Evolutionary conservation across 2,888 invertebrate genomes (phyloP).

Genomic region (Trimorus sp.): DNA sequence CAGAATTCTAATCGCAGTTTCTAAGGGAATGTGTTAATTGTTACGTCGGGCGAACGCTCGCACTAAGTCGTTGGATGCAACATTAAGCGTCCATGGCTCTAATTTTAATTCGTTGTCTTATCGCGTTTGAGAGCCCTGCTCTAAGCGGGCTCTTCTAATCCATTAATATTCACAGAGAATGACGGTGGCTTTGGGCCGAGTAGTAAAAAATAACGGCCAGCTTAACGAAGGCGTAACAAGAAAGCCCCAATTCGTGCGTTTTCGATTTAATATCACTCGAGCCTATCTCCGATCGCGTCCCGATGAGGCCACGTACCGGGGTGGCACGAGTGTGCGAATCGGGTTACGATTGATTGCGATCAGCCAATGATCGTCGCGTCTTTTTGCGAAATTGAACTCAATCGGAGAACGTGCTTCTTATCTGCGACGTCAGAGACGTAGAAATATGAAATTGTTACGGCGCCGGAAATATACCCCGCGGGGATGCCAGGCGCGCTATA

Average conservation of each 20-base stretch:
- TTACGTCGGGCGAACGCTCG: neutral
- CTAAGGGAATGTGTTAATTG: slow-evolving; percentile 20
- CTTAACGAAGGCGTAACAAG: slow-evolving; percentile 14
- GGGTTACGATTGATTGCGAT: slow-evolving; percentile 48
- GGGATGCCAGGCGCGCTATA: slow-evolving; percentile 2
- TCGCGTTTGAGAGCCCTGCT: slow-evolving; percentile 19
- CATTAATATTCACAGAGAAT: slow-evolving; percentile 15
- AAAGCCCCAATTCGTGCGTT: slow-evolving; percentile 23
- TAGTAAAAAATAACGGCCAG: slow-evolving; percentile 19
- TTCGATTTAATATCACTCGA: slow-evolving; percentile 25
- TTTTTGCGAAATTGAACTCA: slow-evolving; percentile 45
- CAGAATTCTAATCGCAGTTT: slow-evolving; percentile 15
- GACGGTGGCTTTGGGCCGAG: neutral
- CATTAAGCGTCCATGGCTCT: neutral
- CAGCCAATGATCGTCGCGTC: slow-evolving; percentile 28
- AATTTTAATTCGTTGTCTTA: slow-evolving; percentile 17
- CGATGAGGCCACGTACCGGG: slow-evolving; percentile 28
- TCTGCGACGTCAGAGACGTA: slow-evolving; percentile 2
- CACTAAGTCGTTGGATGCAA: neutral
- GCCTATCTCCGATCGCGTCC: slow-evolving; percentile 24
- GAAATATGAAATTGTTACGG: slow-evolving; percentile 40
- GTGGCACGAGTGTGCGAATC: slow-evolving; percentile 35
- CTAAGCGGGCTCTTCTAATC: slow-evolving; percentile 22
- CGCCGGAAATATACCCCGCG: slow-evolving; percentile 13
- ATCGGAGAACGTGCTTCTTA: slow-evolving; percentile 40